Evolutionary conservation across 2,797 vertebrate species (phyloP).

Genomic region (Psittacula derbiana): DNA sequence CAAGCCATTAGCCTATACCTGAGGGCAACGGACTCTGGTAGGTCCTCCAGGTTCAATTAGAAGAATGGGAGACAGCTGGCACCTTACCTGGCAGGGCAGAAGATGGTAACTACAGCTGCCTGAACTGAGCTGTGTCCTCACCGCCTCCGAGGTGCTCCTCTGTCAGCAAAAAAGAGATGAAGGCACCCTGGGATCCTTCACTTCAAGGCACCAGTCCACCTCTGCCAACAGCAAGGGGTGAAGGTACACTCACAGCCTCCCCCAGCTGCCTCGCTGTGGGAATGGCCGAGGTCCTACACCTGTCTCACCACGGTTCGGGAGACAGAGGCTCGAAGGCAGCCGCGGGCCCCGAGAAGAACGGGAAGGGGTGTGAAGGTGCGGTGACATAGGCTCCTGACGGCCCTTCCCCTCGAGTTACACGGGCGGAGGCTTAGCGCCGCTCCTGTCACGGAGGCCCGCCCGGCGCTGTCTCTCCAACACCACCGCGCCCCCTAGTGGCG

Average conservation of each 20-base stretch:
- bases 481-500: neutral
- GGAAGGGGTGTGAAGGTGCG: rapidly evolving
- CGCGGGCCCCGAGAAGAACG: rapidly evolving
- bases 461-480: neutral
- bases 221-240: too few relatives aligned
- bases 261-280: rapidly evolving
- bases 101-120: neutral
- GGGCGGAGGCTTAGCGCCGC: rapidly evolving
- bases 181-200: rapidly evolving
- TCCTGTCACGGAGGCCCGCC: rapidly evolving
- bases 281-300: neutral
- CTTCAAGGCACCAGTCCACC: rapidly evolving
- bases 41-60: neutral
- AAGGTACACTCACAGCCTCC: neutral
- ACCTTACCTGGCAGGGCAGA: neutral
- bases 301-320: rapidly evolving
- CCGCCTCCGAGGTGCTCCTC: neutral
- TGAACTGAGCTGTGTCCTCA: rapidly evolving
- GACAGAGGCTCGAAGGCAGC: rapidly evolving
- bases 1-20: too few relatives aligned
- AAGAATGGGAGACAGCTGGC: too few relatives aligned
- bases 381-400: rapidly evolving
- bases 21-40: too few relatives aligned
- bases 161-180: rapidly evolving
- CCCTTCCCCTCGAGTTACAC: neutral